These are phyloP conservation scores for Dreissena polymorpha DNA, from an alignment of 1,140 invertebrate species.

Conservation along the genomic window DNA sequence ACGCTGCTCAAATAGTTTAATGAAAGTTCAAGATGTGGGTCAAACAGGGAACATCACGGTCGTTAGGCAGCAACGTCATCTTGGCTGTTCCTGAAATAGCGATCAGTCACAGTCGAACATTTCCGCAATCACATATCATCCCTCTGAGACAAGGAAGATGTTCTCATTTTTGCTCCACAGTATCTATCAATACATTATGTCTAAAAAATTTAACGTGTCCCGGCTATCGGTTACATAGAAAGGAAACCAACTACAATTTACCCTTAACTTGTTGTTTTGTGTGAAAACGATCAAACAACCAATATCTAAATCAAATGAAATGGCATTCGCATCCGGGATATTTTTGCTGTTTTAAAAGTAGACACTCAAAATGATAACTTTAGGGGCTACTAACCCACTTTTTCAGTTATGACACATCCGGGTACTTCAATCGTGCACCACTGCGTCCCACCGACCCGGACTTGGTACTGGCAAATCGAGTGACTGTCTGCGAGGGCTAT, in stretches of 20 bases:
- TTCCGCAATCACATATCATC: too few species aligned
- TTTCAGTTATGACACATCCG: constrained; percentile 37
- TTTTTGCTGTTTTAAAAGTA: neutral
- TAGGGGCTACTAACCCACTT: neutral
- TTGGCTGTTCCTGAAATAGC: too few species aligned
- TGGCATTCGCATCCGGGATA: neutral
- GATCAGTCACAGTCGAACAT: too few species aligned
- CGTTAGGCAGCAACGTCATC: too few species aligned
- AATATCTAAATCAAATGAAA: neutral
- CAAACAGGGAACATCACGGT: too few species aligned
- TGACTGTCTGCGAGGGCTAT: constrained; percentile 45
- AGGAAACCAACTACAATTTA: neutral
- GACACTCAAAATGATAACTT: neutral
- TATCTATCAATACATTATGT: too few species aligned
- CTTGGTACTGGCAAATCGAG: constrained; percentile 26
- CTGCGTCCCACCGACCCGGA: constrained; percentile 17
- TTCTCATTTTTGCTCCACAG: too few species aligned
- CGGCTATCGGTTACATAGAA: too few species aligned
- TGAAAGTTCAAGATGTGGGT: too few species aligned
- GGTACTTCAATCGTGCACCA: constrained; percentile 29
- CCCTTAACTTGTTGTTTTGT: neutral
- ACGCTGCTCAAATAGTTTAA: too few species aligned
- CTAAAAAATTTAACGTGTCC: too few species aligned
- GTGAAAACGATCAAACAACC: neutral
- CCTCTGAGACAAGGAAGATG: too few species aligned